Evolutionary conservation across 2,797 vertebrate genomes (phyloP), one percentile per base, ranked within the genome.

Genomic region (Lutjanus argentimaculatus): DNA sequence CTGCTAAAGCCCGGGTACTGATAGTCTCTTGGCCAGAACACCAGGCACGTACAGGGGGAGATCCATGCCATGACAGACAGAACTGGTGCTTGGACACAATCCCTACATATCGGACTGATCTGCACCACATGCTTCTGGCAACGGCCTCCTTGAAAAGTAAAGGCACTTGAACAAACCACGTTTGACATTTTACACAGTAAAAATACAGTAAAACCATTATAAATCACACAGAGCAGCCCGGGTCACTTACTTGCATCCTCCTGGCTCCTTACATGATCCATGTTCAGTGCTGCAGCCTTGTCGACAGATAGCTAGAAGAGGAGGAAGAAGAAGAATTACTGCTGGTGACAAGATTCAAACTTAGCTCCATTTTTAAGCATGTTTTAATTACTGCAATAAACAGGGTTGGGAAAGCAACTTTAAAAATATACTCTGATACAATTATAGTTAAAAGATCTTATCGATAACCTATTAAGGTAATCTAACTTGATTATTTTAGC

Each of bases 231-330:
- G 67, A 79, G 42, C 46, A 52, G 55, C 55, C 7, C 36, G 8
- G 12, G 95, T 63, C 68, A 92, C 94, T 97, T 98, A 99, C 98
- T 97, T 98, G 97, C 98, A 99, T 89, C 95, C 97, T 84, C 98
- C 98, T 21, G 98, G 98, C 87, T 96, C 93, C 91, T 97, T 97
- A 90, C 98, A 99, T 22, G 96, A 97, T 45, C 98, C 98, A 13
- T 99, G 98, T 90, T 98, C 97, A 48, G 95, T 96, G 94, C 97
- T 99, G 95, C 98, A 99, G 91, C 98, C 98, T 94, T 99, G 98
- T 79, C 97, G 96, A 92, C 98, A 99, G 91, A 99, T 99, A 22
- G 98, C 98, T 99, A 91, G 64, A 92, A 72, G 45, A 77, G 55
- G 66, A 77, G 49, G 65, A 67, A 77, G 25, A 71, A 76, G 61